Evolutionary conservation across 2,113 vertebrate genomes (phyloP), one percentile per base, ranked within the genome.

Genomic region (Crotalus tigris): DNA sequence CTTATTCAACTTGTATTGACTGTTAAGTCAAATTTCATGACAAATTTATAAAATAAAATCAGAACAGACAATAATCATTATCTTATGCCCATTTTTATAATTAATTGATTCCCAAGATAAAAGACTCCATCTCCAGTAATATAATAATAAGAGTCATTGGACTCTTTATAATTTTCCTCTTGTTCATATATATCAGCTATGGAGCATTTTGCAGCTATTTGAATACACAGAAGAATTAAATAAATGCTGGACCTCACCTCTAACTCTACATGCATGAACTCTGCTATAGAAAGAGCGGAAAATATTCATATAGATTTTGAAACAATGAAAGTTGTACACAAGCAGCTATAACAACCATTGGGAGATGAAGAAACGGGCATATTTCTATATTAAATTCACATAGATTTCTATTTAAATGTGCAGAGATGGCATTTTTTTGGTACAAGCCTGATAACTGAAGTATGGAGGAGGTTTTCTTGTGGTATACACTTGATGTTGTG

Each of bases 1-100:
- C 95, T 96, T 97, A 97, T 96, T 97, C 95, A 96, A 96, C 96
- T 95, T 96, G 91, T 95, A 97, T 97, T 96, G 97, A 97, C 96
- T 95, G 54, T 95, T 85, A 93, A 97, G 95, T 95, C 96, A 96
- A 94, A 92, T 88, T 95, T 94, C 92, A 93, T 96, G 96, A 97
- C 87, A 90, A 94, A 97, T 96, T 95, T 90, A 0, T 0, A 96
- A 51, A 95, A 96, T 94, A 95, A 97, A 96, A 96, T 92, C 89
- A 95, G 92, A 96, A 92, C 85, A 94, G 94, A 96, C 91, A 53
- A 94, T 94, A 91, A 96, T 96, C 46, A 94, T 93, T 92, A 93
- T 93, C 94, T 94, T 92, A 93, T 94, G 95, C 96, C 55, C 95
- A 94, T 94, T 95, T 95, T 85, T 53, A 94, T 96, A 85, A 95